Conservation (phyloP, 2,888 invertebrate species). For the Synergus laeviventris region DNA sequence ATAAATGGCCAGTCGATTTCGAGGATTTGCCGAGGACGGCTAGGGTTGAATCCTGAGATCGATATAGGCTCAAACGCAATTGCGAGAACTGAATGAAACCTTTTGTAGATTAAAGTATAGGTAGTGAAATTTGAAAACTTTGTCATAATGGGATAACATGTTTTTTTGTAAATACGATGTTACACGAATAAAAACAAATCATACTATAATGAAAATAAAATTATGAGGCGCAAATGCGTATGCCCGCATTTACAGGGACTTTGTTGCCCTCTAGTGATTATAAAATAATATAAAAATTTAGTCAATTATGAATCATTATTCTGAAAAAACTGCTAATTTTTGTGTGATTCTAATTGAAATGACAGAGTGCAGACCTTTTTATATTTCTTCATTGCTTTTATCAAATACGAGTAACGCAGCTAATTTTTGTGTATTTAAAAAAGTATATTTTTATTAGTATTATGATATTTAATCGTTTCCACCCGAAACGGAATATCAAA, state of each 20-base stretch:
- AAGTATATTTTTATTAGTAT: slow-evolving; percentile 17
- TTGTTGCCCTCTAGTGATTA: slow-evolving; percentile 63
- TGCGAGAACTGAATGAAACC: slow-evolving; percentile 66
- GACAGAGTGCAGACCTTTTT: slow-evolving; percentile 6
- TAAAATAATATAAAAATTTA: slow-evolving; percentile 65
- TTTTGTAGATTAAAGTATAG: slow-evolving; percentile 67
- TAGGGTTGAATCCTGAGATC: background rate
- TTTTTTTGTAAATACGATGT: slow-evolving; percentile 70
- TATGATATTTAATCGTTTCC: slow-evolving; percentile 18
- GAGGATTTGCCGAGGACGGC: slow-evolving; percentile 37
- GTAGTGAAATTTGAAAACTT: slow-evolving; percentile 64
- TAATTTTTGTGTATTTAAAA: slow-evolving; percentile 12
- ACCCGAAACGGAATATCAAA: slow-evolving; percentile 14
- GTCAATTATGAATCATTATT: slow-evolving; percentile 69
- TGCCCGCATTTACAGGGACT: slow-evolving; percentile 58
- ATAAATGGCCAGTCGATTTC: slow-evolving; percentile 46
- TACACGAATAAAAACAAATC: slow-evolving; percentile 58
- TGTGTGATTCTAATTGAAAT: slow-evolving; percentile 54
- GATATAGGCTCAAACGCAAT: slow-evolving; percentile 42
- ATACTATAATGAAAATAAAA: slow-evolving; percentile 51
- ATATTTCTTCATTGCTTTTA: slow-evolving; percentile 8
- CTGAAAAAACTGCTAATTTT: slow-evolving; percentile 57
- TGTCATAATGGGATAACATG: slow-evolving; percentile 53
- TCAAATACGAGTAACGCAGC: background rate
- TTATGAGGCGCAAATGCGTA: slow-evolving; percentile 50